These are phyloP conservation scores for Euphydryas editha DNA, from an alignment of 2,888 invertebrate genomes.

Conservation along the genomic window DNA sequence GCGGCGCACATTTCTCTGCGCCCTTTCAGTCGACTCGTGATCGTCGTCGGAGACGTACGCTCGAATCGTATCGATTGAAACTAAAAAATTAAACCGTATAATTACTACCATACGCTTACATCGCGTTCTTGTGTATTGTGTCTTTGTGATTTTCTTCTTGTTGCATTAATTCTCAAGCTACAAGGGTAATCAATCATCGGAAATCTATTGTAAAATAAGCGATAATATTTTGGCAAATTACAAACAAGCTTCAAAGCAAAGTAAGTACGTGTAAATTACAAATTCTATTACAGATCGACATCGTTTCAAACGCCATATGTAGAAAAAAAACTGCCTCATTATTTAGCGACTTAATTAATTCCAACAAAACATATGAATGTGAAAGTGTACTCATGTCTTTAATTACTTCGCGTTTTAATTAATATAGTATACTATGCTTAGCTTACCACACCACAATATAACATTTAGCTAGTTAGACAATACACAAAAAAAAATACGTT, in stretches of 20 bases:
- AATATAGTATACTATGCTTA: neutral
- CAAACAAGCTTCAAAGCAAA: neutral
- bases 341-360: constrained; percentile 14
- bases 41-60: constrained; percentile 31
- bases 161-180: neutral
- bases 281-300: neutral
- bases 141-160: constrained; percentile 18
- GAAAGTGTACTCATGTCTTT: neutral
- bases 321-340: constrained; percentile 14
- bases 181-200: constrained; percentile 1
- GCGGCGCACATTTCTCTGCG: constrained; percentile 34
- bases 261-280: constrained; percentile 14
- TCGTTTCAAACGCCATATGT: neutral
- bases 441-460: neutral
- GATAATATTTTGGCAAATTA: constrained; percentile 4
- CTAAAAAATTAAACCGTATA: constrained; percentile 29
- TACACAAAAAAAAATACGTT: neutral
- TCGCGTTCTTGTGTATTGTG: constrained; percentile 28
- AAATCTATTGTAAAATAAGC: constrained; percentile 27
- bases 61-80: constrained; percentile 17
- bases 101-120: constrained; percentile 16
- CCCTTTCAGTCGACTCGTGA: constrained; percentile 35
- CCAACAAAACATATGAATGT: neutral
- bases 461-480: neutral
- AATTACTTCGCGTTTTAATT: neutral